Conservation (phyloP, 35 echinoderm and acorn worm genomes). For the Anneissia japonica region DNA sequence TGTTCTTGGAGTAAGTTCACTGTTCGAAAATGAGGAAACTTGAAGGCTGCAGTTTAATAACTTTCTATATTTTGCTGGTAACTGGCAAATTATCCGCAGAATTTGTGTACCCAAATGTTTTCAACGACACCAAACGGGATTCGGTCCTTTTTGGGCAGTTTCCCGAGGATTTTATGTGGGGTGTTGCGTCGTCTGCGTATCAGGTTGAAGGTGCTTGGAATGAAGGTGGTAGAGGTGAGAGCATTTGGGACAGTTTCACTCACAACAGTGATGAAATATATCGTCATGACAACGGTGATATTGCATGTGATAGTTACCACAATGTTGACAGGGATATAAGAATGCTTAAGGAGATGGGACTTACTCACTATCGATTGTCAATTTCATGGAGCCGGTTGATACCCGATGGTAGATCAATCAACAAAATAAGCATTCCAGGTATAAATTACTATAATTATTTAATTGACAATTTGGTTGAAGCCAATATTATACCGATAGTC, state of each 20-base stretch:
- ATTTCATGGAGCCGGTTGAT: constrained; percentile 32
- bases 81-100: not conserved
- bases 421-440: constrained; percentile 62
- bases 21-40: too few species aligned
- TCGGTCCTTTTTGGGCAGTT: constrained; percentile 61
- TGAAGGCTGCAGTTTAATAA: too few species aligned
- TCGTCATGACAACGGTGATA: constrained; percentile 17
- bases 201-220: constrained; percentile 18
- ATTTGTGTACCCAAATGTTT: constrained; percentile 68
- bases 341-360: constrained; percentile 29
- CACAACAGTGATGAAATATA: not conserved
- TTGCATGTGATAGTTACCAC: constrained; percentile 34
- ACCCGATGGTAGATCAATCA: constrained; percentile 22
- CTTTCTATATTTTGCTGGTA: too few species aligned
- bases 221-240: constrained; percentile 1
- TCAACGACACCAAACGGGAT: constrained; percentile 76
- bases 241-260: constrained; percentile 2
- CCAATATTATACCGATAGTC: constrained; percentile 64
- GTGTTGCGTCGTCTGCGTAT: constrained; percentile 16
- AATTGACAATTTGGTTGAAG: constrained; percentile 43
- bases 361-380: constrained; percentile 39
- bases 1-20: too few species aligned
- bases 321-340: constrained; percentile 22
- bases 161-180: constrained; percentile 71
- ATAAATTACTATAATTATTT: constrained; percentile 77